Conservation (phyloP, 2,797 vertebrate species). For the Sebastes reedi region DNA sequence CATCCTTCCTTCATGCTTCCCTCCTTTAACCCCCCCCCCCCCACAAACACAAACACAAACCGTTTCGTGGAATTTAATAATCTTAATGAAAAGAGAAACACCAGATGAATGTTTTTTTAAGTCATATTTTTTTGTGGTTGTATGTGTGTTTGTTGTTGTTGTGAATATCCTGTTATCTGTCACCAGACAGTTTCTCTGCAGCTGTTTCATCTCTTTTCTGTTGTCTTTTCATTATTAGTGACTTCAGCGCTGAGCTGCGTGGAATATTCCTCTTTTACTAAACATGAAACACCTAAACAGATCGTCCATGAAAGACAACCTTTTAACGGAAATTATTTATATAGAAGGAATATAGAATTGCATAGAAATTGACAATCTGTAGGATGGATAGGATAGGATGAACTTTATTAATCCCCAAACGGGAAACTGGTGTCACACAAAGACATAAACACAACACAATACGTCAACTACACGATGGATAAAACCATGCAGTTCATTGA, state of each 20-base stretch:
- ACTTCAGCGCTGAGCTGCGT: not conserved
- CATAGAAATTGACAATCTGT: too few species aligned
- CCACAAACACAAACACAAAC: constrained; percentile 31
- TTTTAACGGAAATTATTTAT: not conserved
- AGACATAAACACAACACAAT: too few species aligned
- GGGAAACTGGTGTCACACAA: too few species aligned
- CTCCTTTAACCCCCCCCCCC: not conserved
- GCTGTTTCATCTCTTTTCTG: constrained; percentile 63
- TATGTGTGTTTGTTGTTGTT: constrained; percentile 30
- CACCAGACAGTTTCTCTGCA: constrained; percentile 60
- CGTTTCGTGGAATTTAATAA: constrained; percentile 68
- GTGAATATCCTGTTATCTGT: constrained; percentile 69
- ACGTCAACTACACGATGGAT: too few species aligned
- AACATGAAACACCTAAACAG: constrained; percentile 13
- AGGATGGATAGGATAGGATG: too few species aligned
- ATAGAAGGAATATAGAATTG: not conserved
- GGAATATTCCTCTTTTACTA: not conserved
- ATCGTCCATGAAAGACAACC: constrained; percentile 5
- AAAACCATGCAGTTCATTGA: too few species aligned
- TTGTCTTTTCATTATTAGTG: constrained; percentile 52
- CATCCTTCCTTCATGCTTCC: constrained; percentile 63
- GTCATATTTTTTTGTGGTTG: not conserved
- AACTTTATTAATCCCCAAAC: too few species aligned
- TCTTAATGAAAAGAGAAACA: constrained; percentile 66
- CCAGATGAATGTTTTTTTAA: constrained; percentile 32